Base-by-base conservation (phyloP, 2,888 invertebrate genomes). In the Sminthurinus aureus region DNA sequence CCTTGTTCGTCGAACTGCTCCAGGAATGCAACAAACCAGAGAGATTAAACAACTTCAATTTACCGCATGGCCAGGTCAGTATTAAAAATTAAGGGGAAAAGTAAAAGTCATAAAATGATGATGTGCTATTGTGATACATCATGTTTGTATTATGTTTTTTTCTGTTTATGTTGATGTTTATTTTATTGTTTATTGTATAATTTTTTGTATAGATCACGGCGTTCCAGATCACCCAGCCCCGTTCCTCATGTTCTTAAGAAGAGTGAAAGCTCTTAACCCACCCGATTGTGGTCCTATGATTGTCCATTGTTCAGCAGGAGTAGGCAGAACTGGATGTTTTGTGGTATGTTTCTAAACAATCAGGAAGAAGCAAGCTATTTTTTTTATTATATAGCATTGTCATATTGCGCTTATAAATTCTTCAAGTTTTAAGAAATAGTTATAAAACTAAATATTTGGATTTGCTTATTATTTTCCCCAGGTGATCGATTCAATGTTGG, bases 151-250 rank as follows among this genome's bases (percentile, higher is more conserved):
- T 58, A 15, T 58, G 58, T 58, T 58, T 58, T 58, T 58, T 12
- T 12, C 15, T 58, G 58, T 58, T 52, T 78, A 51, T n/a, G n/a
- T n/a, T n/a, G n/a, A n/a, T n/a, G n/a, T n/a, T n/a, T 50, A 78
- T 52, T 78, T 78, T 8, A 78, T 78, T 78, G 15, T 12, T 52
- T 22, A 20, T 11, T 67, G 38, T 24, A 38, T 58, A 15, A 50
- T 81, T 73, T 12, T 58, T 15, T n/a, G n/a, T n/a, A n/a, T n/a
- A n/a, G 52, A 52, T 13, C 79, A 79, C 20, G 86, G 93, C 0
- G 99, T 99, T 3, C 99, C 99, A 1, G 99, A 99, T 90, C 98
- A 99, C 91, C 98, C 99, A 0, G 99, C 99, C 0, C 99, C 99
- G 0, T 98, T 99, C 92, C 92, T 99, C 87, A 97, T 98, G 91